Evolutionary conservation across 2,888 invertebrate genomes (phyloP).

Genomic region (Drosophila barbarae): DNA sequence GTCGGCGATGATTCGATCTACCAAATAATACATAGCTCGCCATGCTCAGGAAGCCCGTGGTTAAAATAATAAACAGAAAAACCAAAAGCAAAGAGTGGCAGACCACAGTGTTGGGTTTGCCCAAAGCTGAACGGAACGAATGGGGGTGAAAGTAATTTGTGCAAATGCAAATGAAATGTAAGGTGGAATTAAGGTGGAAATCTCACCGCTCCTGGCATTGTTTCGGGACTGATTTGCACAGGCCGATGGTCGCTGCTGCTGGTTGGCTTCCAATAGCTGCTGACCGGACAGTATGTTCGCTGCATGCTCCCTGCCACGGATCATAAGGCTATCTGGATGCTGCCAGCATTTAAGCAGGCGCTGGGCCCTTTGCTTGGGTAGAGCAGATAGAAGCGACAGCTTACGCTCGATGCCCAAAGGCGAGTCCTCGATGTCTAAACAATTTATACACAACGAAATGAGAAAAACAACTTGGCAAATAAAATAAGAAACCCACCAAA

Average conservation of each 20-base stretch:
- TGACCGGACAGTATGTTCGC: conserved; percentile 88
- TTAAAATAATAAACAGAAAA: conserved; percentile 59
- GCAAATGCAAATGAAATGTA: conserved; percentile 18
- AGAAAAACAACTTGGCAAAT: neutral
- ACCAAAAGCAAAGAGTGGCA: conserved; percentile 65
- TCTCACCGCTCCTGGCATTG: conserved; percentile 62
- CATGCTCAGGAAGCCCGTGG: conserved; percentile 52
- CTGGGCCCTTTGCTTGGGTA: conserved; percentile 89
- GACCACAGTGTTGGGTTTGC: conserved; percentile 57
- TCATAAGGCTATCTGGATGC: conserved; percentile 87
- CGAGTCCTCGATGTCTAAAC: conserved; percentile 80
- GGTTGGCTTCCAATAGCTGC: conserved; percentile 81
- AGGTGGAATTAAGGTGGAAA: neutral
- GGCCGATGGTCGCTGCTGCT: conserved; percentile 62
- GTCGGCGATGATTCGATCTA: conserved; percentile 23
- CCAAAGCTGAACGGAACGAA: conserved; percentile 48
- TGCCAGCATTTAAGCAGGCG: conserved; percentile 89
- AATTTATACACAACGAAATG: conserved; percentile 6
- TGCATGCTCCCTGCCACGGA: conserved; percentile 90
- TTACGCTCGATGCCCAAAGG: conserved; percentile 84
- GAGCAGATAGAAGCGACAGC: conserved; percentile 85
- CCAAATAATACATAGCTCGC: conserved; percentile 50
- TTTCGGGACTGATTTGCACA: conserved; percentile 59
- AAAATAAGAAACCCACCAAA: conserved; percentile 81
- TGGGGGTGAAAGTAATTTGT: conserved; percentile 9